phyloP scores from a whole-genome alignment of 2,888 invertebrate species.

The Lingula anatina region DNA sequence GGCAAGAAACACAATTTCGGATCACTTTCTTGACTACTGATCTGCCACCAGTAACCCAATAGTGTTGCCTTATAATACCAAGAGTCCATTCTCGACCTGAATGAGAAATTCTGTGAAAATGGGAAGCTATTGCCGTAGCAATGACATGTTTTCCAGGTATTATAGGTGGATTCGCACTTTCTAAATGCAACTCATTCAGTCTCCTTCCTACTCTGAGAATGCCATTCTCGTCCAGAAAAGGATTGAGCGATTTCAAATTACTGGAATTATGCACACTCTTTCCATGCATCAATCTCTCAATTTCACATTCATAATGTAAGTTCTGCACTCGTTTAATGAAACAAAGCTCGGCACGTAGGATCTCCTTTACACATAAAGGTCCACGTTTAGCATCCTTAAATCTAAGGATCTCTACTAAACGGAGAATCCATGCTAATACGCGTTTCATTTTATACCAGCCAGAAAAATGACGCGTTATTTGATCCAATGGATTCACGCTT shows the following conservation, averaged over 20 bases:
- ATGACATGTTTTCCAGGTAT: background rate
- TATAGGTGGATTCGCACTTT: background rate
- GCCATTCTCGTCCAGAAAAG: background rate
- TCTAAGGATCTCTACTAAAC: background rate
- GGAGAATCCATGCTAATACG: constrained; percentile 1
- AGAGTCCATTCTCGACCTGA: constrained; percentile 1
- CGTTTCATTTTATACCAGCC: background rate
- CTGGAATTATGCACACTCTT: no score
- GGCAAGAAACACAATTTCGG: constrained; percentile 2
- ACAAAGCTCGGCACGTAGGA: background rate
- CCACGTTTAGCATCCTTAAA: no score
- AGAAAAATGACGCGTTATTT: background rate
- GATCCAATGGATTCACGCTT: no score
- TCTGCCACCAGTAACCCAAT: constrained; percentile 1
- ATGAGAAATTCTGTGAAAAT: constrained; percentile 1
- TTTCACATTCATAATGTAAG: background rate
- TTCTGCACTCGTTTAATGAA: no score
- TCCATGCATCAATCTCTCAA: background rate
- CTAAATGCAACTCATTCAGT: background rate
- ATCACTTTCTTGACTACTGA: background rate
- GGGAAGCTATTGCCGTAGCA: background rate
- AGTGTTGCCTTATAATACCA: constrained; percentile 1
- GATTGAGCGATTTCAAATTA: background rate
- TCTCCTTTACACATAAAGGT: background rate
- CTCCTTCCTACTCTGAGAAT: background rate